Percentiles rank a stretch among this genome's conserved stretches.
These are phyloP conservation scores for Brachypalpus laphriformis DNA, from an alignment of 2,888 invertebrate genomes.

Conservation along the genomic window DNA sequence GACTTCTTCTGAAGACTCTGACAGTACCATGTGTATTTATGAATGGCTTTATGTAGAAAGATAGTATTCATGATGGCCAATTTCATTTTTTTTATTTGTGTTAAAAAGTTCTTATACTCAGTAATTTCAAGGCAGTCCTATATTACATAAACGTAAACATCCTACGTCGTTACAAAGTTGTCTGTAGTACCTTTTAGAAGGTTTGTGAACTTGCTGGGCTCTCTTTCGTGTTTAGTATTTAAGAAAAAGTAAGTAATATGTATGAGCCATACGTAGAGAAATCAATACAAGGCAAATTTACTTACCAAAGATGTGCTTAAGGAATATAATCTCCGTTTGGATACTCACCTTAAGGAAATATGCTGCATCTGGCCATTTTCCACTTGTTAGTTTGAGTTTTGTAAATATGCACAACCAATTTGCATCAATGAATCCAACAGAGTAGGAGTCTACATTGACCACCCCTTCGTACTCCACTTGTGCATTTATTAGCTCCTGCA, in stretches of 20 bases:
- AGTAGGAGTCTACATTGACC: neutral
- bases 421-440: constrained; percentile 53
- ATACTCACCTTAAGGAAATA: neutral
- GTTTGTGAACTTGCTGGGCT: neutral
- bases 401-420: constrained; percentile 65
- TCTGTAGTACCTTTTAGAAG: neutral
- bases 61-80: too few relatives aligned
- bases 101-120: too few relatives aligned
- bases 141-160: too few relatives aligned
- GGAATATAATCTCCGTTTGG: neutral
- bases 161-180: neutral
- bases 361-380: neutral
- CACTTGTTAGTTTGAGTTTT: neutral
- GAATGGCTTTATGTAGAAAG: too few relatives aligned
- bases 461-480: too few relatives aligned
- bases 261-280: neutral
- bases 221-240: neutral
- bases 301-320: neutral
- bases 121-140: too few relatives aligned
- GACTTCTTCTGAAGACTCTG: too few relatives aligned
- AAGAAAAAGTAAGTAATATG: neutral
- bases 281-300: neutral
- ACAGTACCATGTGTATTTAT: too few relatives aligned
- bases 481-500: constrained; percentile 49
- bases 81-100: too few relatives aligned